phyloP scores from a whole-genome alignment of 2,888 invertebrate species.

The Spicauda simplicius region DNA sequence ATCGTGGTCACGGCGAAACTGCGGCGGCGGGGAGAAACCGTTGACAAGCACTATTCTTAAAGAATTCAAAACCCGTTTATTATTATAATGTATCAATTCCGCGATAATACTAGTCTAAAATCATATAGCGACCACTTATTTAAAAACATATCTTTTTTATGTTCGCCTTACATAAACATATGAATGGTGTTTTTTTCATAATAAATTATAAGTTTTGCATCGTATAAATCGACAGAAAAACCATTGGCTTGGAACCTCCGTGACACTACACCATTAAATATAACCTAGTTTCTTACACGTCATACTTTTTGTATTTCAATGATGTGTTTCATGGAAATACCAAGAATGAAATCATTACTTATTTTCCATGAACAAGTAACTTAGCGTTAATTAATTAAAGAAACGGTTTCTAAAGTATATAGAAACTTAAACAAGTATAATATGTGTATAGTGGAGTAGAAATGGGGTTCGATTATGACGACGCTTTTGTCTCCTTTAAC shows the following conservation, averaged over 20 bases:
- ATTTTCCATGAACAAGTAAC: background rate
- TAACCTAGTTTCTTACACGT: conserved; percentile 37
- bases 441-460: no score
- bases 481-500: no score
- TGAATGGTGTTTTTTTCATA: background rate
- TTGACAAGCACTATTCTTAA: no score
- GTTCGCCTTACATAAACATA: background rate
- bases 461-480: no score
- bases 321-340: conserved; percentile 14
- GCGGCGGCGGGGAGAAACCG: no score
- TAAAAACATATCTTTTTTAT: no score
- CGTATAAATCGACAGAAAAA: background rate
- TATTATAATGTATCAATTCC: no score
- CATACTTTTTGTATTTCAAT: conserved; percentile 12
- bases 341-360: conserved; percentile 15
- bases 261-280: conserved; percentile 29
- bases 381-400: conserved; percentile 7
- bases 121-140: no score
- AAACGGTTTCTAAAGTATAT: background rate
- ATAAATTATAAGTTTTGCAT: background rate
- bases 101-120: no score
- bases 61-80: no score
- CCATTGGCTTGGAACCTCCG: conserved; percentile 18
- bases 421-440: background rate
- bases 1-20: no score